phyloP scores from a whole-genome alignment of 2,888 invertebrate species.

The Meloe dianella region DNA sequence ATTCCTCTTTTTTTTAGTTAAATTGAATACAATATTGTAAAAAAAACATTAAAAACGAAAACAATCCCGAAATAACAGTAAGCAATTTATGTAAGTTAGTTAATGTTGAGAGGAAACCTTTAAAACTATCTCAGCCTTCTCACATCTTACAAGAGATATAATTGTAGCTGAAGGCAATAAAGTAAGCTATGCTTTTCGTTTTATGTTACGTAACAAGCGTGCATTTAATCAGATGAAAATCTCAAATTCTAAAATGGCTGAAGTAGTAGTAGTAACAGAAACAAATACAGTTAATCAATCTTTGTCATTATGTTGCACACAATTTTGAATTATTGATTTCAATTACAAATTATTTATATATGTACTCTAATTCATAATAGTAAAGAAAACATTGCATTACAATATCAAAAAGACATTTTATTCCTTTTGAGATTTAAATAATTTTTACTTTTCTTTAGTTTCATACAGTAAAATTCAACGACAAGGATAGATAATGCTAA shows the following conservation, averaged over 20 bases:
- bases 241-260: neutral
- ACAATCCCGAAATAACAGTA: neutral
- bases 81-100: neutral
- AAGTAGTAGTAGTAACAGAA: neutral
- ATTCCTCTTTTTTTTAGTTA: too few species aligned
- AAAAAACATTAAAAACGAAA: neutral
- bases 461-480: conserved; percentile 34
- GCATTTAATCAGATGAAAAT: conserved; percentile 4
- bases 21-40: too few species aligned
- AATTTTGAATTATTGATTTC: too few species aligned
- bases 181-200: conserved; percentile 6
- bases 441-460: conserved; percentile 45
- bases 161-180: conserved; percentile 5
- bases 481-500: conserved; percentile 10
- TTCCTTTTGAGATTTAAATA: conserved; percentile 45
- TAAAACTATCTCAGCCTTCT: conserved; percentile 4
- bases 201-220: conserved; percentile 6
- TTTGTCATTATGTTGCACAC: neutral
- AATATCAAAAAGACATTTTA: conserved; percentile 45
- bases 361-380: too few species aligned
- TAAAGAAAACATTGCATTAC: conserved; percentile 47
- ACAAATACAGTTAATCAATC: conserved; percentile 7
- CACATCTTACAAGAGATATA: conserved; percentile 7
- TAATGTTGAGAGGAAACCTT: conserved; percentile 1
- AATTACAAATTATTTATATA: too few species aligned